Evolutionary conservation across 23 tunicate species (phyloP), one percentile per base, ranked within the genome.

Genomic region (Halocynthia aurantium): DNA sequence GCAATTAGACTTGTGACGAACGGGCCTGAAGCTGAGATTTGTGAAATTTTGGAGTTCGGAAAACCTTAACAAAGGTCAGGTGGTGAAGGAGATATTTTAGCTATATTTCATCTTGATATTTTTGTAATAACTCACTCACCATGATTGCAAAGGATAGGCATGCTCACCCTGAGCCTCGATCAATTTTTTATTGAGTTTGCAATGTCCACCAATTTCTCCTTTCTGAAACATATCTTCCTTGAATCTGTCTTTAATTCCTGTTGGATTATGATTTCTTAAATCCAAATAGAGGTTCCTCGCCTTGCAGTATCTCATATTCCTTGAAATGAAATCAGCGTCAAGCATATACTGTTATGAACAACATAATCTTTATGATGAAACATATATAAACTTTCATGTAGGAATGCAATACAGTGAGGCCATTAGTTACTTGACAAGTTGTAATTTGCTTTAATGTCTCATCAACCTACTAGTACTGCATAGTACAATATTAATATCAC

Each of bases 71-170:
- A 68, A 10, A 67, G 21, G 5, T 1, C 5, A 2, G 31, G 20
- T 19, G 31, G 72, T 67, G 17, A 58, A 1, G 64, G 64, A 58
- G 64, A 15, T 60, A 60, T 15, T 15, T 15, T 17, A 60, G 18
- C 64, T 15, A 17, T 60, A 60, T 15, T 60, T 17, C 2, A 1
- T n/a, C 64, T 60, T 60, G 64, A 60, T 17, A 1, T 60, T 5
- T 51, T 13, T 18, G 51, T 12, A 11, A 18, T 13, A 15, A 60
- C 15, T 5, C 12, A 18, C 79, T 53, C 69, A 86, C 98, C 98
- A 92, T n/a, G 98, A 92, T 61, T 92, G 98, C 5, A 92, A 73
- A 9, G 98, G 82, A 68, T 85, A 80, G 62, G 84, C 82, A 75
- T 92, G 92, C 8, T 70, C 84, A 12, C 79, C 73, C 51, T 92